Evolutionary conservation across 2,797 vertebrate species (phyloP), one percentile per base, ranked within the genome.

Genomic region (Periophthalmus magnuspinnatus): DNA sequence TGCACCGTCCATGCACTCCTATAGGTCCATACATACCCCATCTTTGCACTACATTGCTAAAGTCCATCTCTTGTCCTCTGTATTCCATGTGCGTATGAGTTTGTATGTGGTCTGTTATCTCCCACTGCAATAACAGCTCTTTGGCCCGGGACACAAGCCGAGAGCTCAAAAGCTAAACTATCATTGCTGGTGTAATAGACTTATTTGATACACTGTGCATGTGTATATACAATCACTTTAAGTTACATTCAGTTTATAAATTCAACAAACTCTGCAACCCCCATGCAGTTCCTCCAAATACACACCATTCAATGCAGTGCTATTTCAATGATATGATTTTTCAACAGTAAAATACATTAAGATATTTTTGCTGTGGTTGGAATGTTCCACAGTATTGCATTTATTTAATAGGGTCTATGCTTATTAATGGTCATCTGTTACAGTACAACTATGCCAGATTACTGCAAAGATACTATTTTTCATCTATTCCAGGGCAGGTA

Each of bases 91-190:
- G 33, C 65, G 22, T 74, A 65, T 75, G 24, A 71, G 63, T 70
- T 57, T 72, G 52, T 74, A 60, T 60, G 59, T 61, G n/a, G 5
- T 6, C 64, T 71, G 24, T 80, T 65, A 79, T 86, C 84, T 81
- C 81, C 76, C 48, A 6, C 70, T 57, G 63, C 79, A 82, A 84
- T 83, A 82, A 81, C 75, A 72, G 64, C 59, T 71, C 32, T 81
- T 71, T 81, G 76, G 79, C 83, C 78, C 61, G 19, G 10, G 52
- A 74, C 81, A 77, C 54, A 80, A 81, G 79, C 73, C 70, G 68
- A 79, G 78, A 72, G 79, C 75, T 9, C 38, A 72, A 28, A 70
- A 79, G 73, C 75, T 79, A 78, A 75, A 48, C 68, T 84, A 80
- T 83, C 69, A 74, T 54, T 65, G 70, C 48, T 70, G 65, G 48